Conservation (phyloP, 1,140 invertebrate genomes). For the Caerostris extrusa region DNA sequence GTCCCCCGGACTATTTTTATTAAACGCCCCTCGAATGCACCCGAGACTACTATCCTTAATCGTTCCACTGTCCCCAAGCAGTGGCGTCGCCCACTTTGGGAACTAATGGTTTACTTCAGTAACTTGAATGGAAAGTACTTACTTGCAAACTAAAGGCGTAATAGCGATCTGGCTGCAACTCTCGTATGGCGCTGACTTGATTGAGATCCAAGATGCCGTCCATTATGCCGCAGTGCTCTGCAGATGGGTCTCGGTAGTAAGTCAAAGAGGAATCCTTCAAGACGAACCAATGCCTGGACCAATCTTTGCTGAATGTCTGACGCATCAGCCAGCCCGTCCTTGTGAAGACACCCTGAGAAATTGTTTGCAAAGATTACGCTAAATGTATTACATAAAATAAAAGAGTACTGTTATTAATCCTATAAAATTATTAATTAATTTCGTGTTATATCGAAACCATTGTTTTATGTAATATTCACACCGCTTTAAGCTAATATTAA, state of each 20-base stretch:
- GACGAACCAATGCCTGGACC: slow-evolving; percentile 97
- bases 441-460: no score
- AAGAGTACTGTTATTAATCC: neutral
- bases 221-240: slow-evolving; percentile 92
- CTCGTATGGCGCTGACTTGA: slow-evolving; percentile 80
- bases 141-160: slow-evolving; percentile 49
- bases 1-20: no score
- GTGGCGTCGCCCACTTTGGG: neutral
- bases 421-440: no score
- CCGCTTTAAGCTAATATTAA: no score
- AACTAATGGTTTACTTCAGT: neutral
- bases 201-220: slow-evolving; percentile 95
- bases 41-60: no score
- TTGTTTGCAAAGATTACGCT: neutral
- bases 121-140: neutral
- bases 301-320: slow-evolving; percentile 86
- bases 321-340: slow-evolving; percentile 97
- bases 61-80: neutral
- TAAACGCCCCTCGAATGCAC: no score
- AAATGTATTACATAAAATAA: neutral
- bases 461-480: no score
- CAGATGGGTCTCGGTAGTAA: slow-evolving; percentile 94
- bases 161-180: slow-evolving; percentile 31
- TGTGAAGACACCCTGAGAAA: slow-evolving; percentile 75
- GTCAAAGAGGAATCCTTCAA: slow-evolving; percentile 92